A percentile compares a stretch with the other conserved stretches of the same genome.
These are phyloP conservation scores for Phodopus roborovskii DNA, from an alignment of 2,113 vertebrate genomes.

Conservation along the genomic window DNA sequence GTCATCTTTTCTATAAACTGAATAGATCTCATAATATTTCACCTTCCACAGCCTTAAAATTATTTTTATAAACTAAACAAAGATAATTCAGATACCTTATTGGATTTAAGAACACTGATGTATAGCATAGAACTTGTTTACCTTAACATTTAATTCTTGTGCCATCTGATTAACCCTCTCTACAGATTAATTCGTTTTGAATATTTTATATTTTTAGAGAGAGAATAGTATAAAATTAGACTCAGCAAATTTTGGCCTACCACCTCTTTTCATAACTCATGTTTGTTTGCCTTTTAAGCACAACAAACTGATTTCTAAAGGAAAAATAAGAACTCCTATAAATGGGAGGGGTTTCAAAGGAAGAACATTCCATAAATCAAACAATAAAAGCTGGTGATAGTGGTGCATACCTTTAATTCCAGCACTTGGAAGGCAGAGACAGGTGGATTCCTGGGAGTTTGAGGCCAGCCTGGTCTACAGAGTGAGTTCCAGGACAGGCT, in stretches of 20 bases:
- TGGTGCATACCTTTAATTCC: too few species aligned
- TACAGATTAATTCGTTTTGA: conserved; percentile 51
- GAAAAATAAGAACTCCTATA: neutral
- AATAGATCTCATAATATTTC: conserved; percentile 32
- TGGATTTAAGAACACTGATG: conserved; percentile 39
- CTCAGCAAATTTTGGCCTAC: neutral
- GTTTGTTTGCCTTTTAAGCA: neutral
- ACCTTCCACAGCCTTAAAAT: conserved; percentile 45
- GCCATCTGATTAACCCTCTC: conserved; percentile 8
- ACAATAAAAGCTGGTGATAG: neutral
- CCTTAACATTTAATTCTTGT: conserved; percentile 4
- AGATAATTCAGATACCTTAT: conserved; percentile 31
- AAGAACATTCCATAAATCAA: neutral
- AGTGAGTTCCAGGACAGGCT: too few species aligned
- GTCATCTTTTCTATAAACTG: conserved; percentile 25
- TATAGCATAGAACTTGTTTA: conserved; percentile 38
- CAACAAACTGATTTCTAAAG: neutral
- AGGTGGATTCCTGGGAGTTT: too few species aligned
- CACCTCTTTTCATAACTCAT: conserved; percentile 14
- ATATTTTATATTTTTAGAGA: neutral
- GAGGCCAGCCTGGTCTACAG: too few species aligned
- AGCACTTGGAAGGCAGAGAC: too few species aligned
- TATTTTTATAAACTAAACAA: conserved; percentile 35
- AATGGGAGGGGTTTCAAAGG: neutral
- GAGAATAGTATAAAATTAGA: conserved; percentile 22